phyloP scores from a whole-genome alignment of 2,113 vertebrate species.

The Halcyon malimbica region DNA sequence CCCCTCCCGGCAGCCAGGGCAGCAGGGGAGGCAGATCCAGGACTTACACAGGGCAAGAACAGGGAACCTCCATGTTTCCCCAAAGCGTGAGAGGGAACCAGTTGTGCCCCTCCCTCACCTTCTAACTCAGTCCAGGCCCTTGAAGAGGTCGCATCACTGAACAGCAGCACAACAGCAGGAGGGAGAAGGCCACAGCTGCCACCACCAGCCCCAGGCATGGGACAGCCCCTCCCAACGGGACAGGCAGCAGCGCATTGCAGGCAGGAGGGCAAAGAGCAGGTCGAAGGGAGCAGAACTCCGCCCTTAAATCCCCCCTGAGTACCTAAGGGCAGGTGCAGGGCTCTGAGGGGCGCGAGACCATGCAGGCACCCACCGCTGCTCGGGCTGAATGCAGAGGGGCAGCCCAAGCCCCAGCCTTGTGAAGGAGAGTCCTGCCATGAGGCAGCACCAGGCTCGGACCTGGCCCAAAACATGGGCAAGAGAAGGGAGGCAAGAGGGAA shows the following conservation, averaged over 20 bases:
- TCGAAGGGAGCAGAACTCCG: neutral
- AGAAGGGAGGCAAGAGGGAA: neutral
- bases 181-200: neutral
- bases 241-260: neutral
- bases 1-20: neutral
- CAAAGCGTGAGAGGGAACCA: neutral
- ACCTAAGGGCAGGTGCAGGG: neutral
- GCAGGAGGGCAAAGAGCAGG: neutral
- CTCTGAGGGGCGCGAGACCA: fast-evolving
- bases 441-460: neutral
- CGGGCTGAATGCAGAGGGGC: neutral
- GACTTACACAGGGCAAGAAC: neutral
- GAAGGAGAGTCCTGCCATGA: neutral
- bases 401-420: fast-evolving
- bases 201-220: fast-evolving
- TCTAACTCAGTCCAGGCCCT: neutral
- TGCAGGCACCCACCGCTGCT: neutral
- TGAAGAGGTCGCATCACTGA: neutral
- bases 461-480: neutral
- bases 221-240: neutral
- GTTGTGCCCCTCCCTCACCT: neutral
- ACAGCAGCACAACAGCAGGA: neutral
- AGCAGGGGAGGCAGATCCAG: neutral
- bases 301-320: neutral
- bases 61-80: neutral